Evolutionary conservation across 30 jellyfish, hydroid and myxozoan species (phyloP).

Genomic region (Chrysaora quinquecirrha): DNA sequence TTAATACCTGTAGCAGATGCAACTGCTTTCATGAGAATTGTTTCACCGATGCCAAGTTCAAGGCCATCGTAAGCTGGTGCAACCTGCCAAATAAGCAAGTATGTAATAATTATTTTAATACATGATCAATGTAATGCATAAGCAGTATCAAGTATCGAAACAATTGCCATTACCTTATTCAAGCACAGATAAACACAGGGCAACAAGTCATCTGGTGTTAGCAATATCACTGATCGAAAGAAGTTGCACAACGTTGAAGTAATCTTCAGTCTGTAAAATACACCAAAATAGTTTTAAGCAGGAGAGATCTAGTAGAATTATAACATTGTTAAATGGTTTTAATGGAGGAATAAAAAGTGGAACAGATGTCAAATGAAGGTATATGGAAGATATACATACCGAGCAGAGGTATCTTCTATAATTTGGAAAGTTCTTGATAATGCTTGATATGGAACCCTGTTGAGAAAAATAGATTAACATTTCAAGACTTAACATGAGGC

Average conservation of each 20-base stretch:
- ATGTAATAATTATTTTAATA: not conserved
- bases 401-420: slow-evolving; percentile 93
- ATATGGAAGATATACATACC: slow-evolving; percentile 56
- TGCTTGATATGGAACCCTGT: slow-evolving; percentile 95
- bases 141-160: too few relatives aligned
- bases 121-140: not conserved
- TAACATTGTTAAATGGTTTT: not conserved
- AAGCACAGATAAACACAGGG: slow-evolving; percentile 95
- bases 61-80: slow-evolving; percentile 99
- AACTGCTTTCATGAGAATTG: slow-evolving; percentile 85
- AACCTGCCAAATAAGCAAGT: slow-evolving; percentile 51
- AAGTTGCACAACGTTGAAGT: slow-evolving; percentile 84
- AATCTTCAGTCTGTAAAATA: slow-evolving; percentile 77
- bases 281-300: not conserved
- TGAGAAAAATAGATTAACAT: not conserved
- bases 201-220: slow-evolving; percentile 90
- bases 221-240: slow-evolving; percentile 94
- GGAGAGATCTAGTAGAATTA: too few relatives aligned
- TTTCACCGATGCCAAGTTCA: slow-evolving; percentile 97
- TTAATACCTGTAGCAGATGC: slow-evolving; percentile 93
- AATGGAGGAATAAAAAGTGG: not conserved
- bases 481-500: too few relatives aligned
- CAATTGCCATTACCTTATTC: slow-evolving; percentile 92
- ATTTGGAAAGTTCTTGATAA: slow-evolving; percentile 89
- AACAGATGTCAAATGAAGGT: too few relatives aligned